phyloP scores from a whole-genome alignment of 2,797 vertebrate genomes.

The Carcharodon carcharias region DNA sequence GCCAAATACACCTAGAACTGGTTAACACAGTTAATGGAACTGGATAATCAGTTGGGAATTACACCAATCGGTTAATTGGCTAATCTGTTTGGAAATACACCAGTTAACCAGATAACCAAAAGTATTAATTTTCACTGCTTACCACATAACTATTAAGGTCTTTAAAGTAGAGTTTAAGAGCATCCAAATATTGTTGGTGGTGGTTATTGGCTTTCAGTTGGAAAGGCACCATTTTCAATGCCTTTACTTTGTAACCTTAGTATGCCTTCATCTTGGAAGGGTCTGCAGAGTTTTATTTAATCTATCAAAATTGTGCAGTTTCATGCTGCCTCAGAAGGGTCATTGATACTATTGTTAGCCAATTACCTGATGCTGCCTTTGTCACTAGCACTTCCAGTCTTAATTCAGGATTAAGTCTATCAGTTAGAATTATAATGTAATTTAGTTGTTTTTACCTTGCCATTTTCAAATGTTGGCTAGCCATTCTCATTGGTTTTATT shows the following conservation, averaged over 20 bases:
- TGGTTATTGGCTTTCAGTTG: background rate
- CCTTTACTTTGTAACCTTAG: background rate
- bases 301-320: background rate
- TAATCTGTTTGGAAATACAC: background rate
- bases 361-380: background rate
- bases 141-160: too few relatives aligned
- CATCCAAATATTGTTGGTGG: background rate
- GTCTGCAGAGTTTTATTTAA: background rate
- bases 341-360: background rate
- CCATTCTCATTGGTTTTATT: background rate
- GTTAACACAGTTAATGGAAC: background rate
- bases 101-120: background rate
- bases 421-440: background rate
- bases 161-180: background rate
- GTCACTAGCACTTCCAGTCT: too few relatives aligned
- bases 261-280: too few relatives aligned
- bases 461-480: background rate
- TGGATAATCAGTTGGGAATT: background rate
- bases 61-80: background rate
- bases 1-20: background rate
- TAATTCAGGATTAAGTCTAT: too few relatives aligned
- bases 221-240: background rate
- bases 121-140: background rate
- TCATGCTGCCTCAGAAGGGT: background rate
- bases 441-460: background rate